Percentiles rank a stretch among this genome's conserved stretches.
These are phyloP conservation scores for Formica exsecta DNA, from an alignment of 1,140 invertebrate species.

Conservation along the genomic window DNA sequence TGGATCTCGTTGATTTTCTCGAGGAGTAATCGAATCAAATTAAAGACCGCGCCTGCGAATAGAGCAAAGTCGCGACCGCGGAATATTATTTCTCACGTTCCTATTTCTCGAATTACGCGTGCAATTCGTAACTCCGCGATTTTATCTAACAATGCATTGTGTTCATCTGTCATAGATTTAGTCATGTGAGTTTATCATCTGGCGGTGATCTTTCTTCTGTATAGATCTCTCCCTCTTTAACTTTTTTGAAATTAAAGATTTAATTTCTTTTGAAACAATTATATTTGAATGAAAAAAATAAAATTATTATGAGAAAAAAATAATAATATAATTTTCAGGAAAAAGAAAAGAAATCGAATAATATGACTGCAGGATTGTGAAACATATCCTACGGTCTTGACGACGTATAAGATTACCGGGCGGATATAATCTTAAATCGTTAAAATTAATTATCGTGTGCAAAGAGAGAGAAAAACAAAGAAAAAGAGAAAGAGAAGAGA, in stretches of 20 bases:
- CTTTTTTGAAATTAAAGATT: no score
- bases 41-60: constrained; percentile 48
- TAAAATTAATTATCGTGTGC: constrained; percentile 56
- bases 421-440: constrained; percentile 52
- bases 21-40: constrained; percentile 50
- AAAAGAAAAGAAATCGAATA: constrained; percentile 6
- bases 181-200: background rate
- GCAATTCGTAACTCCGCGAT: constrained; percentile 41
- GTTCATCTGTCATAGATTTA: background rate
- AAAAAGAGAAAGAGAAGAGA: no score
- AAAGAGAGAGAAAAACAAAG: background rate
- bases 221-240: background rate
- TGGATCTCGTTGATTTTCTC: constrained; percentile 39
- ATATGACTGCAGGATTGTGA: constrained; percentile 13
- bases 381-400: constrained; percentile 18
- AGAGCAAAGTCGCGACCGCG: constrained; percentile 3
- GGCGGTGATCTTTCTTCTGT: background rate
- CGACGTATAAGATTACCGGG: constrained; percentile 49
- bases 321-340: constrained; percentile 4
- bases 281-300: background rate
- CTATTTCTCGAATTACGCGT: constrained; percentile 45
- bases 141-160: constrained; percentile 10
- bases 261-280: background rate
- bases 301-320: background rate
- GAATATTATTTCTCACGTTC: constrained; percentile 56